A percentile compares a stretch with the other conserved stretches of the same genome.
Evolutionary conservation across 1,140 invertebrate species (phyloP).

Genomic region (Sarcophaga bullata): DNA sequence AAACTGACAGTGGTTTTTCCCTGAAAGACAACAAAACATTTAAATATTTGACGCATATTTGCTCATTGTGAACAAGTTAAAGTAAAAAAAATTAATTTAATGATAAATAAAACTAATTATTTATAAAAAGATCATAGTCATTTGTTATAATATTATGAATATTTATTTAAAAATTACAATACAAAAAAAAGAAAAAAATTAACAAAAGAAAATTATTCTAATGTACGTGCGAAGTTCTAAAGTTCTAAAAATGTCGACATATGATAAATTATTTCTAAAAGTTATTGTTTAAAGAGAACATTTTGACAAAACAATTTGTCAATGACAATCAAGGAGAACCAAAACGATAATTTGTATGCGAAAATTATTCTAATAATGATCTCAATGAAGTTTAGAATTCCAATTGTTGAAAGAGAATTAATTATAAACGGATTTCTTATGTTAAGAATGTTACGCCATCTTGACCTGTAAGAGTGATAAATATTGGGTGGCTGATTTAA

Average conservation of each 20-base stretch:
- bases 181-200: background rate
- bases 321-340: background rate
- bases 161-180: background rate
- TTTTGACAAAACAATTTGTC: background rate
- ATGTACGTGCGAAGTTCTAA: background rate
- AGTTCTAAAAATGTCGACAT: background rate
- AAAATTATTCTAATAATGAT: too few species aligned
- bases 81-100: background rate
- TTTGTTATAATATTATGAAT: conserved; percentile 6
- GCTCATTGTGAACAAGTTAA: too few species aligned
- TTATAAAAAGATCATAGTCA: background rate
- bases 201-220: background rate
- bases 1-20: background rate
- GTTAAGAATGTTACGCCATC: too few species aligned
- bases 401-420: too few species aligned
- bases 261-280: background rate
- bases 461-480: too few species aligned
- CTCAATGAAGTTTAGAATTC: too few species aligned
- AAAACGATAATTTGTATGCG: too few species aligned
- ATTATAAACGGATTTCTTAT: too few species aligned
- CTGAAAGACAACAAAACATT: background rate
- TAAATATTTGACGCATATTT: background rate
- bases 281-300: background rate
- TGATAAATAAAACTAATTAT: background rate
- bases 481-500: too few species aligned